Evolutionary conservation across 2,888 invertebrate genomes (phyloP).

Genomic region (Caenorhabditis parvicauda): DNA sequence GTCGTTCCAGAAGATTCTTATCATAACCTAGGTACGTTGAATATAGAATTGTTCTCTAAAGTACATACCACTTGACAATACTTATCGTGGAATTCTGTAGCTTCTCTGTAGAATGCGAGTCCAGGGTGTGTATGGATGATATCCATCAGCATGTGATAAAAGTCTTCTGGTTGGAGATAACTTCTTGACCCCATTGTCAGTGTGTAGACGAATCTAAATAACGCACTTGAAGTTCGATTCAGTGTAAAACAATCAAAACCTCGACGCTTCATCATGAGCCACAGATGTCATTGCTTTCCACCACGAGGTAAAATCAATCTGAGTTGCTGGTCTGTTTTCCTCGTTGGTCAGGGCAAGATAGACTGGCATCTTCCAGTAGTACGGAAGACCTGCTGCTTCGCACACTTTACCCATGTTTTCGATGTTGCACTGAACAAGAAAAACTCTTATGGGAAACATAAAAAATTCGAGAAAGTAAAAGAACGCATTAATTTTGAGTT

Average conservation of each 20-base stretch:
- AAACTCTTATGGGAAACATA: neutral
- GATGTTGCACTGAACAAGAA: slow-evolving; percentile 31
- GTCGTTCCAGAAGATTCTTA: slow-evolving; percentile 93
- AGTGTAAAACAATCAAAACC: slow-evolving; percentile 27
- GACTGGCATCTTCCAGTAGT: slow-evolving; percentile 96
- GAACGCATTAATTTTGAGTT: neutral
- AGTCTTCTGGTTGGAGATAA: slow-evolving; percentile 77
- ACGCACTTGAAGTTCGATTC: neutral
- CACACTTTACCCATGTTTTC: slow-evolving; percentile 62
- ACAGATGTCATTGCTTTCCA: slow-evolving; percentile 53
- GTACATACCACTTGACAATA: slow-evolving; percentile 86
- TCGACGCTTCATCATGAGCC: slow-evolving; percentile 58
- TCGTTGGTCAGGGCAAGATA: slow-evolving; percentile 69
- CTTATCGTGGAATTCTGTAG: slow-evolving; percentile 96
- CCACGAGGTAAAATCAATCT: slow-evolving; percentile 45
- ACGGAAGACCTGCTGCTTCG: slow-evolving; percentile 84
- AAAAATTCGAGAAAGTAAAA: neutral
- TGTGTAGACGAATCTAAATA: slow-evolving; percentile 66
- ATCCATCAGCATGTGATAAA: slow-evolving; percentile 80
- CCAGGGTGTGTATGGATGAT: slow-evolving; percentile 83
- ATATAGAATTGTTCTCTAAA: neutral
- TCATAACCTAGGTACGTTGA: slow-evolving; percentile 75
- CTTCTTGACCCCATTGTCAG: slow-evolving; percentile 58
- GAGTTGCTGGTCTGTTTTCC: slow-evolving; percentile 35
- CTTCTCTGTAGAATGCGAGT: slow-evolving; percentile 91